Conservation (phyloP, 1,140 invertebrate species). For the Aphelenchoides fujianensis region DNA sequence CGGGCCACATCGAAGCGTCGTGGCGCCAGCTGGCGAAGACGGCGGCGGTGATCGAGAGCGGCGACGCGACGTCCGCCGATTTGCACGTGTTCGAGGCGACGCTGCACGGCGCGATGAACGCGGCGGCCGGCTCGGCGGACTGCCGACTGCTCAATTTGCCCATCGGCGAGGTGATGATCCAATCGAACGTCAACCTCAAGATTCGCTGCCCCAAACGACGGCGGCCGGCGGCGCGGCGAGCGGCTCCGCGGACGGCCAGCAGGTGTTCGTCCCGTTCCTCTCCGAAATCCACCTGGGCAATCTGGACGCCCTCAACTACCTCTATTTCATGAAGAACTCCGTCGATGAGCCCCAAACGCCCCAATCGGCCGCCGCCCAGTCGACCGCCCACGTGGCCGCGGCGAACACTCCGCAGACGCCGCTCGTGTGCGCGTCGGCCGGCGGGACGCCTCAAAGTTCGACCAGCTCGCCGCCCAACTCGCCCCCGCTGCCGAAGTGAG, state of each 20-base stretch:
- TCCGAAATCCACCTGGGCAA: slow-evolving; percentile 41
- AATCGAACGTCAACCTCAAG: slow-evolving; percentile 22
- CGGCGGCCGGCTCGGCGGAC: slow-evolving; percentile 13
- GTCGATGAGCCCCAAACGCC: slow-evolving; percentile 18
- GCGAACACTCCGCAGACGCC: background rate
- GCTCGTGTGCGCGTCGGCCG: background rate
- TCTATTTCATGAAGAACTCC: slow-evolving; percentile 35
- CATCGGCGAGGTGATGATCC: slow-evolving; percentile 48
- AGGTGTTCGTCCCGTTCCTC: slow-evolving; percentile 45
- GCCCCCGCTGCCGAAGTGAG: slow-evolving; percentile 31
- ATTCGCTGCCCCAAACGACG: background rate
- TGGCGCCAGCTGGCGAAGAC: slow-evolving; percentile 33
- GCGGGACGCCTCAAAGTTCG: background rate
- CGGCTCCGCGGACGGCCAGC: slow-evolving; percentile 16
- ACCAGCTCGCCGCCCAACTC: slow-evolving; percentile 32
- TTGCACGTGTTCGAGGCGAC: slow-evolving; percentile 32
- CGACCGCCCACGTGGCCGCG: background rate
- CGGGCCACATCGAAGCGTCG: slow-evolving; percentile 40
- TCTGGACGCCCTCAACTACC: slow-evolving; percentile 28
- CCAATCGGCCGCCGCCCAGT: background rate
- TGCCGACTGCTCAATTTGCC: slow-evolving; percentile 35
- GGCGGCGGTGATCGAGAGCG: slow-evolving; percentile 27
- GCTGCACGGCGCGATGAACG: slow-evolving; percentile 11
- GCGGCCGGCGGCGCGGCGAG: slow-evolving; percentile 1
- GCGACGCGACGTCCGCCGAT: background rate